Percentiles rank a stretch among this genome's conserved stretches.
These are phyloP conservation scores for Mixornis gularis DNA, from an alignment of 2,113 vertebrate genomes.

Conservation along the genomic window DNA sequence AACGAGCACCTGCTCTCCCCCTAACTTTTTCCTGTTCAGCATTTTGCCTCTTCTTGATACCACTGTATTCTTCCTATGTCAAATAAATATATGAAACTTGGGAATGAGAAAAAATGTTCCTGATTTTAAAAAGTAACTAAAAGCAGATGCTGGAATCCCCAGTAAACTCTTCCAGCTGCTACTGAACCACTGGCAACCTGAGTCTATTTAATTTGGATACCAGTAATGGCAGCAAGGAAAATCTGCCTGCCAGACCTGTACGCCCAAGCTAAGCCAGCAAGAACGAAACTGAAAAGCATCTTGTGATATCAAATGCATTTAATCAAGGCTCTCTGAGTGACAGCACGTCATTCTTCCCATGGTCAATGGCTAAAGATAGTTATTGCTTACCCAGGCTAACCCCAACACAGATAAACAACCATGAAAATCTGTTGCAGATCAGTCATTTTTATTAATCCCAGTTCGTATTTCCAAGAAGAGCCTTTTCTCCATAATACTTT, in stretches of 20 bases:
- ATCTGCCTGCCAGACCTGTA: conserved; percentile 53
- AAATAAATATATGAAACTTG: conserved; percentile 29
- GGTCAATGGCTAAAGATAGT: conserved; percentile 24
- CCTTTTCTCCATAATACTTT: background rate
- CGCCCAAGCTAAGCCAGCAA: conserved; percentile 15
- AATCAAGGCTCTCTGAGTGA: background rate
- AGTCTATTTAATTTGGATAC: conserved; percentile 68
- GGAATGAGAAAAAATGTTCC: conserved; percentile 56
- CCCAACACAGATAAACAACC: conserved; percentile 15
- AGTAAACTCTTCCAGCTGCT: conserved; percentile 72
- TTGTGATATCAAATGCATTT: background rate
- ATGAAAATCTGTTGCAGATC: background rate
- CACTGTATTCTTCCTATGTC: background rate
- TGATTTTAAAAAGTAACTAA: conserved; percentile 65
- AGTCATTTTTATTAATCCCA: conserved; percentile 25
- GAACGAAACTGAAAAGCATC: conserved; percentile 28
- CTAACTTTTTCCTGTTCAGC: background rate
- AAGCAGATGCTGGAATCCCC: conserved; percentile 62
- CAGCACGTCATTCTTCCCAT: background rate
- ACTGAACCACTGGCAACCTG: conserved; percentile 65
- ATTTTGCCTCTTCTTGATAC: conserved; percentile 1
- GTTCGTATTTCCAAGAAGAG: background rate
- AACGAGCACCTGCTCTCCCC: conserved; percentile 13
- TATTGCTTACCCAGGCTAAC: conserved; percentile 23
- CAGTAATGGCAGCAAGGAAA: conserved; percentile 55